Evolutionary conservation across 1,140 invertebrate species (phyloP), one percentile per base, ranked within the genome.

Genomic region (Neodiprion pinetum): DNA sequence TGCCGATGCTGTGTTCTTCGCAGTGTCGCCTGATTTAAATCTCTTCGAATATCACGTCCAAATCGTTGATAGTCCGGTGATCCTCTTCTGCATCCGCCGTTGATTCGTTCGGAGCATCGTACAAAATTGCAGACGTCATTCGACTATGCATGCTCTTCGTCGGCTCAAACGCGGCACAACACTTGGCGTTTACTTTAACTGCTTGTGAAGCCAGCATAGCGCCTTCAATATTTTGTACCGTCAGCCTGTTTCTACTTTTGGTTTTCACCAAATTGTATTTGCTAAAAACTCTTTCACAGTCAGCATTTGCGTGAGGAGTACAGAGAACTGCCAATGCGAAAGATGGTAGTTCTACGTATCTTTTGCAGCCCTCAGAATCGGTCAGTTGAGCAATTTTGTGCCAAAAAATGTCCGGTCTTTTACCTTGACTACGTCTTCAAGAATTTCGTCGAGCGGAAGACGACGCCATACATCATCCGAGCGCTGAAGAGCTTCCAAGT

Each of bases 331-430:
- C 74, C 68, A 75, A 72, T 53, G 69, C 74, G 70, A 75, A 75
- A 50, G 23, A 21, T 14, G 74, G 70, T 72, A 75, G 70, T 72
- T 75, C 70, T 21, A 61, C 9, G 28, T 72, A 75, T 69, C 48
- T 72, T 50, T 71, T 69, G 28, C 48, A 50, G 48, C 74, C 74
- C 70, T 65, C 74, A 73, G 47, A 21, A n/a, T 75, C 70, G 1
- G 47, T 50, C 21, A 75, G 50, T 53, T 75, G 74, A 0, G 74
- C 1, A 74, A 75, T 14, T 66, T 75, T 75, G 68, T 72, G 50
- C 74, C 74, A 75, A 72, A 75, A 75, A 47, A 75, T 48, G 48
- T 73, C 74, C 1, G 50, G 10, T 75, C 71, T 72, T 28, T 75
- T 72, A 73, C 53, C 17, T 73, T 72, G 28, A n/a, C 61, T 1